Conservation (phyloP, 2,113 vertebrate species). For the Raja brachyura region DNA sequence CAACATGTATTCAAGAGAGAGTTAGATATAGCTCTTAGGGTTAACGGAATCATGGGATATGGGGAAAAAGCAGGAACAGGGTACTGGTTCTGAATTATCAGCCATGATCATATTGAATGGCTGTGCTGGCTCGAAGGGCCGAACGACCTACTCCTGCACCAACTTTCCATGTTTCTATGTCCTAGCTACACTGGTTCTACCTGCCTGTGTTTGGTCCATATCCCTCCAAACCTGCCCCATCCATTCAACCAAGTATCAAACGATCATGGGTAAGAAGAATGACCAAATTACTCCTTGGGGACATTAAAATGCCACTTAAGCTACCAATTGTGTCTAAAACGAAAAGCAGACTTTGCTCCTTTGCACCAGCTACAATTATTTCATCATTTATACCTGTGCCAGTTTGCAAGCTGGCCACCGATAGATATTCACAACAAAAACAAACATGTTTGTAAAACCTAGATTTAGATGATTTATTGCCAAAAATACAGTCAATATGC, state of each 20-base stretch:
- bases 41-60: no score
- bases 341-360: not conserved
- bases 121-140: no score
- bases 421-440: not conserved
- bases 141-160: no score
- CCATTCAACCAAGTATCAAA: not conserved
- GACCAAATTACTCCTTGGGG: not conserved
- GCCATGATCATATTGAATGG: no score
- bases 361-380: not conserved
- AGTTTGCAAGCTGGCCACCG: not conserved
- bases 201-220: no score
- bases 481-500: not conserved
- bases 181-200: no score
- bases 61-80: no score
- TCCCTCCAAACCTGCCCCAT: no score
- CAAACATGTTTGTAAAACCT: not conserved
- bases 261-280: not conserved
- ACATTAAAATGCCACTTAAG: not conserved
- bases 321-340: not conserved
- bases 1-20: no score
- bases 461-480: not conserved
- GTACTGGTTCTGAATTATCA: no score
- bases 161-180: no score
- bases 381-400: not conserved
- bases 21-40: no score